Percentiles rank a stretch among this genome's conserved stretches.
These are phyloP conservation scores for Forbesichthys agassizii DNA, from an alignment of 2,113 vertebrate genomes.

Conservation along the genomic window DNA sequence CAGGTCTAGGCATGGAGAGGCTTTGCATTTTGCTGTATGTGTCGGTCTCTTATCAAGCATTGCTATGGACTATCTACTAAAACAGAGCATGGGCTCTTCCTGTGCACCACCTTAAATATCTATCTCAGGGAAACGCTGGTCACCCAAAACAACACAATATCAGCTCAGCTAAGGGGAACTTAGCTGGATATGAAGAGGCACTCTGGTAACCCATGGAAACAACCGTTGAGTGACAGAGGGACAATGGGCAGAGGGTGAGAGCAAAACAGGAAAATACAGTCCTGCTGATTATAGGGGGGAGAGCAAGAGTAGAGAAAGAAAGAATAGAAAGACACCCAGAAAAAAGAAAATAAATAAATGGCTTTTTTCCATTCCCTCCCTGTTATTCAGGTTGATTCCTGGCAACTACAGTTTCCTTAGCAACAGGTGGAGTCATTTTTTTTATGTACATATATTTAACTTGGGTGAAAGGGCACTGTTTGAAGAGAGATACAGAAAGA, in stretches of 20 bases:
- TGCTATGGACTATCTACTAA: neutral
- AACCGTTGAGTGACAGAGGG: conserved; percentile 40
- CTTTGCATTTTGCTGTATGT: no score
- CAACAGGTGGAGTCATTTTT: no score
- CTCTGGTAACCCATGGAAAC: conserved; percentile 29
- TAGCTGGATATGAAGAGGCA: conserved; percentile 5
- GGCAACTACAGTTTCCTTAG: no score
- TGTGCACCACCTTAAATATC: neutral
- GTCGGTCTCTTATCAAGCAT: neutral
- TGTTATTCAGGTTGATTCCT: no score
- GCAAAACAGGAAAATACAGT: conserved; percentile 43
- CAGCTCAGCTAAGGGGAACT: conserved; percentile 16
- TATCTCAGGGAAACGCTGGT: conserved; percentile 1
- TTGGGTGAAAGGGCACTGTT: no score
- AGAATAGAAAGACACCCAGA: neutral
- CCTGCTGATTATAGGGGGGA: neutral
- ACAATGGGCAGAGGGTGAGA: conserved; percentile 55
- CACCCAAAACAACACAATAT: conserved; percentile 25
- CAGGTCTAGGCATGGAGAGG: no score
- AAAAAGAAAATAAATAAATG: no score
- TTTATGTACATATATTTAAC: no score
- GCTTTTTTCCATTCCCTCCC: no score
- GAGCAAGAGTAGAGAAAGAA: neutral
- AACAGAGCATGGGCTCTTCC: neutral
- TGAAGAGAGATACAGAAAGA: neutral